Conservation (phyloP, 2,797 vertebrate species). For the Oryzias sinensis region DNA sequence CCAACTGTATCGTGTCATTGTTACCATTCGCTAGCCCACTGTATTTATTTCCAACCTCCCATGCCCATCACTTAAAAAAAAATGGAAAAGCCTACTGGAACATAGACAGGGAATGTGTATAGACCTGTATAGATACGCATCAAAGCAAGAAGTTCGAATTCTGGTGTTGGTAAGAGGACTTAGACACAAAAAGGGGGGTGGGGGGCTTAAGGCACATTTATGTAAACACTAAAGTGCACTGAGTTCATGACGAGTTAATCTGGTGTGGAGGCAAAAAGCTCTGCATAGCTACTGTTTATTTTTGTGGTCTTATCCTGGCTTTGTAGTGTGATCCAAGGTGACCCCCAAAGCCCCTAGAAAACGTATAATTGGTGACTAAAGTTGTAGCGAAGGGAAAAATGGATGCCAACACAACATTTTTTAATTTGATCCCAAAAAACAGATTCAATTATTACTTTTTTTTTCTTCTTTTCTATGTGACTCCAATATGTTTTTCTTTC, state of each 20-base stretch:
- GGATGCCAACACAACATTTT: constrained; percentile 2
- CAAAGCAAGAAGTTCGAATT: constrained; percentile 30
- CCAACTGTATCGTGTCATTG: constrained; percentile 53
- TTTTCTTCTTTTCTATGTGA: constrained; percentile 26
- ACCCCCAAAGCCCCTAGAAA: constrained; percentile 11
- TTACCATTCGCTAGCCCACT: constrained; percentile 57
- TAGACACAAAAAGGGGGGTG: constrained; percentile 4
- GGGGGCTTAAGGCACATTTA: constrained; percentile 27
- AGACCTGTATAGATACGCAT: constrained; percentile 41
- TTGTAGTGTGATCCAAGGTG: constrained; percentile 39
- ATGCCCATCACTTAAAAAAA: constrained; percentile 52
- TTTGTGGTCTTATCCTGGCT: constrained; percentile 13
- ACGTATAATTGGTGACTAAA: constrained; percentile 1
- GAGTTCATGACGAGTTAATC: constrained; percentile 25
- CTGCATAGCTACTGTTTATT: constrained; percentile 22
- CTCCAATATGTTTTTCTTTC: constrained; percentile 38
- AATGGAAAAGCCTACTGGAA: constrained; percentile 52
- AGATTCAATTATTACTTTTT: neutral
- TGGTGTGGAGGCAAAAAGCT: constrained; percentile 8
- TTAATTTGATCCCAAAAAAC: constrained; percentile 1
- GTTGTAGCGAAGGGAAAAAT: constrained; percentile 15
- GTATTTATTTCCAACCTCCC: constrained; percentile 66
- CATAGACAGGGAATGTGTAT: constrained; percentile 65
- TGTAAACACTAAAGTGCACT: constrained; percentile 45
- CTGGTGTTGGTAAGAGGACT: constrained; percentile 23